A percentile compares a stretch with the other conserved stretches of the same genome.
phyloP scores from a whole-genome alignment of 2,888 invertebrate genomes.

The Neoscelio sp. region DNA sequence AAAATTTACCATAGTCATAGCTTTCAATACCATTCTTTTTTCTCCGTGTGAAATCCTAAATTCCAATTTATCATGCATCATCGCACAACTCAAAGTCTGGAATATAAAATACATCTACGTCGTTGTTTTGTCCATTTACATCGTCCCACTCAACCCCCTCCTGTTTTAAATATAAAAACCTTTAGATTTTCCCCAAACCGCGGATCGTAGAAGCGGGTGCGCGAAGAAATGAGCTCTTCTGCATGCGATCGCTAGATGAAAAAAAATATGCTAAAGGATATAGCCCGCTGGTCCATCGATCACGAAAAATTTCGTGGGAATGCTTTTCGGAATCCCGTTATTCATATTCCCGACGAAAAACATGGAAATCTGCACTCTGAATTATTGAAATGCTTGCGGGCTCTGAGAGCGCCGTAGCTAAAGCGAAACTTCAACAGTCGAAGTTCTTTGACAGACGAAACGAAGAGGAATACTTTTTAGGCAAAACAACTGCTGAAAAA shows the following conservation, averaged over 20 bases:
- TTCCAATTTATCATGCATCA: no score
- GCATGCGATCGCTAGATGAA: conserved; percentile 37
- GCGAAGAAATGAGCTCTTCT: conserved; percentile 38
- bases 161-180: no score
- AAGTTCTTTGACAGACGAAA: conserved; percentile 60
- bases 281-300: conserved; percentile 72
- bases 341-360: conserved; percentile 70
- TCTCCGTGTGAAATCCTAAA: no score
- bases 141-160: no score
- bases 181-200: no score
- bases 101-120: no score
- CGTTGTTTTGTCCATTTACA: no score
- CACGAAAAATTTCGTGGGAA: conserved; percentile 71
- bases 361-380: conserved; percentile 76
- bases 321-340: conserved; percentile 67
- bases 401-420: conserved; percentile 41
- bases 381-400: conserved; percentile 74
- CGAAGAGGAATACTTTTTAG: conserved; percentile 53
- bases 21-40: no score
- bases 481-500: conserved; percentile 49
- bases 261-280: conserved; percentile 64
- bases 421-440: conserved; percentile 64
- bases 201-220: conserved; percentile 37
- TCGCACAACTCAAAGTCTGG: no score
- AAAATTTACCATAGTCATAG: no score